Base-by-base conservation (phyloP, 2,797 vertebrate species). In the Naso thynnoides region DNA sequence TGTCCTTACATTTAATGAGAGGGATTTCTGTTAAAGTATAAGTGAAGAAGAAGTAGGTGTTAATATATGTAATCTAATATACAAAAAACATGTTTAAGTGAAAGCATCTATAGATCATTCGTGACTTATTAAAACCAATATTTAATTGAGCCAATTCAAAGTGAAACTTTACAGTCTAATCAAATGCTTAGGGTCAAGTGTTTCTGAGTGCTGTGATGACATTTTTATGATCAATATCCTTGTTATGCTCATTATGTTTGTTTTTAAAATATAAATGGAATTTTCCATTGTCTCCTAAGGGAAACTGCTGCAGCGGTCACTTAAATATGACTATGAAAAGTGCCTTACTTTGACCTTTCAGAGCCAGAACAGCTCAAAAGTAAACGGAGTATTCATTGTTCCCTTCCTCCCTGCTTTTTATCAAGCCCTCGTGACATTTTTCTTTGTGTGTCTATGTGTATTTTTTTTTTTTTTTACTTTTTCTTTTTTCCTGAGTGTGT, bases 341-440 rank as follows among this genome's bases (percentile, higher is more conserved):
- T 84, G 60, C 62, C 70, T 81, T 84, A 83, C 75, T 78, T 83
- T 86, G 78, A 89, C 84, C 88, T 85, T 83, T 87, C 60, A 59
- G 79, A 82, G 70, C 58, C 66, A 81, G 73, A 90, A 75, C 76
- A 73, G 81, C 86, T 87, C 66, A 81, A 89, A 89, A 88, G 91
- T 89, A 89, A 89, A 90, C 61, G 14, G 33, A 79, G 65, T 76
- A 67, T 82, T 87, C 78, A 85, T 90, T 91, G 85, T 91, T 87
- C 81, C 67, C 55, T 85, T 85, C 77, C 81, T 85, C 85, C 81
- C 89, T 88, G 85, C 77, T 86, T 92, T 91, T 92, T 90, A 90
- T 92, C 88, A 90, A 86, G 70, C 85, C 71, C 75, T 60, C 80
- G 77, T 87, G 89, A 87, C 85, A 79, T 90, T 85, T 88, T 89